Percentiles rank a stretch among this genome's conserved stretches.
Evolutionary conservation across 2,888 invertebrate genomes (phyloP).

Genomic region (Allygus modestus): DNA sequence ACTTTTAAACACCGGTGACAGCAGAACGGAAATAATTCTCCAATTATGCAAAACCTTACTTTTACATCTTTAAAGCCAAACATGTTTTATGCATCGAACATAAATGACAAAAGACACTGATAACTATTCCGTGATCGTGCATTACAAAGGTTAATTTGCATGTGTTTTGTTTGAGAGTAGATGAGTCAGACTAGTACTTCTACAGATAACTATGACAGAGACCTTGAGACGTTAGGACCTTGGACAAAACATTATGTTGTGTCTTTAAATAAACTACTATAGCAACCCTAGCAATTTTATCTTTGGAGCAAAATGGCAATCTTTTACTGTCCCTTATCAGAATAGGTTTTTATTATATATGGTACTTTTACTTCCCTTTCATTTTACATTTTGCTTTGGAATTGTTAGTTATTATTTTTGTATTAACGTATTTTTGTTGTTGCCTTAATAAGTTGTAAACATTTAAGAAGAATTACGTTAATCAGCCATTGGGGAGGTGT

Average conservation of each 20-base stretch:
- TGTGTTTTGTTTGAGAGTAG: neutral
- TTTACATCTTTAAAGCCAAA: neutral
- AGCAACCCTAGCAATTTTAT: too few species aligned
- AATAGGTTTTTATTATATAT: too few species aligned
- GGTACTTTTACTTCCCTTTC: too few species aligned
- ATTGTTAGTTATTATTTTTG: too few species aligned
- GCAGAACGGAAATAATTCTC: neutral
- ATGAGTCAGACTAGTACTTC: neutral
- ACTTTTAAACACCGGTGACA: too few species aligned
- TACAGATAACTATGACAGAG: neutral
- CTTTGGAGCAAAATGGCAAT: too few species aligned
- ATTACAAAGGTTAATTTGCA: neutral
- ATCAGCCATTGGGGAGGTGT: too few species aligned
- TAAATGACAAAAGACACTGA: neutral
- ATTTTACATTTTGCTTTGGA: too few species aligned
- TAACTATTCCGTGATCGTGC: neutral
- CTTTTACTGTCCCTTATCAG: too few species aligned
- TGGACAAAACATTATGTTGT: neutral
- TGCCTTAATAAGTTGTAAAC: too few species aligned
- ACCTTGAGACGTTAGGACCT: neutral
- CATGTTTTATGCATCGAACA: slow-evolving; percentile 27
- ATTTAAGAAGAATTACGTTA: too few species aligned
- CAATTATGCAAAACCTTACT: neutral
- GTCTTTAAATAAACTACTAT: neutral
- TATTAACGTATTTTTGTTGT: too few species aligned